phyloP scores from a whole-genome alignment of 2,888 invertebrate species.

The Drosophila dives region DNA sequence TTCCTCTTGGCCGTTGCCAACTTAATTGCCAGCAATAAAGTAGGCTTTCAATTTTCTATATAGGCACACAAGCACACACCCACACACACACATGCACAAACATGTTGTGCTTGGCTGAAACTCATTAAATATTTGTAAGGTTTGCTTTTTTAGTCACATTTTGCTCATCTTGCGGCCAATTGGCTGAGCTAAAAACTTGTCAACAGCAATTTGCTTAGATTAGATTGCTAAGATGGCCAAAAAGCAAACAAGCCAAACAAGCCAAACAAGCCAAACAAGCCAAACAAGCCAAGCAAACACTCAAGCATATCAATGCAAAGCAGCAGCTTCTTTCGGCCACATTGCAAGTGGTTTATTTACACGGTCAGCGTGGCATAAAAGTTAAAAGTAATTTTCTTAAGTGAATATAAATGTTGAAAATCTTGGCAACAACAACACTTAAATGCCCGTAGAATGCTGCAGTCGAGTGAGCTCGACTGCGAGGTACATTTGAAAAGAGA shows the following conservation, averaged over 20 bases:
- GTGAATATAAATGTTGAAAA: constrained; percentile 81
- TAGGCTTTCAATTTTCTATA: constrained; percentile 49
- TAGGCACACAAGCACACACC: constrained; percentile 14
- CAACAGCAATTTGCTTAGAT: constrained; percentile 53
- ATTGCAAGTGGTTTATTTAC: constrained; percentile 56
- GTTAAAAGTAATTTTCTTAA: constrained; percentile 80
- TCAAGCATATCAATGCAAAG: constrained; percentile 53
- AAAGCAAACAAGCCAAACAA: background rate
- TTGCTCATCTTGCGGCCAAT: constrained; percentile 28
- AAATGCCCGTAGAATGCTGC: background rate
- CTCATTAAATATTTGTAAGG: constrained; percentile 41
- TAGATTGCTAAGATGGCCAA: constrained; percentile 41
- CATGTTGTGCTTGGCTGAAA: constrained; percentile 21
- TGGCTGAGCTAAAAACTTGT: constrained; percentile 49
- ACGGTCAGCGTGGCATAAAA: constrained; percentile 62
- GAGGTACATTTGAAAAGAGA: background rate
- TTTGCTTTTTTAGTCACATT: constrained; percentile 12
- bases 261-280: constrained; percentile 40
- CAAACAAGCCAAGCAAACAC: constrained; percentile 37
- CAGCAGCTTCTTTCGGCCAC: constrained; percentile 27
- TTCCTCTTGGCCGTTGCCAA: constrained; percentile 9
- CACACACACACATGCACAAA: constrained; percentile 5
- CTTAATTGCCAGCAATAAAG: constrained; percentile 54
- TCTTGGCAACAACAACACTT: constrained; percentile 48
- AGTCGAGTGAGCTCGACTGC: background rate